A percentile compares a stretch with the other conserved stretches of the same genome.
Conservation (phyloP, 2,888 invertebrate species). For the Drosophila glabriapex region DNA sequence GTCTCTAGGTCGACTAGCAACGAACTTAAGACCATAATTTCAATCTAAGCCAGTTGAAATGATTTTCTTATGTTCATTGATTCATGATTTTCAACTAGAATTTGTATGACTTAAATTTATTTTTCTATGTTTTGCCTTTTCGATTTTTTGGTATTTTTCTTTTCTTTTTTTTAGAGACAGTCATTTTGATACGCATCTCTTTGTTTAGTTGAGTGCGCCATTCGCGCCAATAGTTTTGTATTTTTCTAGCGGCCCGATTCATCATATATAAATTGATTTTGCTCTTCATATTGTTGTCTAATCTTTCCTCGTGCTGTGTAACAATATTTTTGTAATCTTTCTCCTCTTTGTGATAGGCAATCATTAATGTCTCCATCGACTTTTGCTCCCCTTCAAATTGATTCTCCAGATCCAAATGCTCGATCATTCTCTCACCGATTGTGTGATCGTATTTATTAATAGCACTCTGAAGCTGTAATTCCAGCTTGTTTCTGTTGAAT, state of each 20-base stretch:
- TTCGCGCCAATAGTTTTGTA: constrained; percentile 80
- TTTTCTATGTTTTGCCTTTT: neutral
- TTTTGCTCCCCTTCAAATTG: constrained; percentile 56
- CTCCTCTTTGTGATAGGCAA: constrained; percentile 66
- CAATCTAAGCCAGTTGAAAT: constrained; percentile 20
- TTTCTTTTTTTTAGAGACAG: neutral
- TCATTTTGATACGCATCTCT: neutral
- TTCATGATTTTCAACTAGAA: neutral
- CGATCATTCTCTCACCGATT: constrained; percentile 77
- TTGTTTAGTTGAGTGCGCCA: constrained; percentile 40
- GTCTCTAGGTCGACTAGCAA: neutral
- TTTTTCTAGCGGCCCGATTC: constrained; percentile 81
- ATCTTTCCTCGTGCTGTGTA: constrained; percentile 58
- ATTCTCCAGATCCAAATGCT: constrained; percentile 66
- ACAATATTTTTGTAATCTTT: constrained; percentile 73
- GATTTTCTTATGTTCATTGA: constrained; percentile 25
- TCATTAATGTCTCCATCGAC: constrained; percentile 68
- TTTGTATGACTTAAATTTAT: neutral
- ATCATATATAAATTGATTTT: constrained; percentile 79
- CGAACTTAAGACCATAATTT: constrained; percentile 24
- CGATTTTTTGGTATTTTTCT: neutral
- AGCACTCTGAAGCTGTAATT: constrained; percentile 73
- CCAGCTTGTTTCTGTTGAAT: constrained; percentile 74
- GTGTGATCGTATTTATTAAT: constrained; percentile 81
- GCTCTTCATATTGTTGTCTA: neutral